phyloP scores from a whole-genome alignment of 1,140 invertebrate species.

The Helicoverpa armigera region DNA sequence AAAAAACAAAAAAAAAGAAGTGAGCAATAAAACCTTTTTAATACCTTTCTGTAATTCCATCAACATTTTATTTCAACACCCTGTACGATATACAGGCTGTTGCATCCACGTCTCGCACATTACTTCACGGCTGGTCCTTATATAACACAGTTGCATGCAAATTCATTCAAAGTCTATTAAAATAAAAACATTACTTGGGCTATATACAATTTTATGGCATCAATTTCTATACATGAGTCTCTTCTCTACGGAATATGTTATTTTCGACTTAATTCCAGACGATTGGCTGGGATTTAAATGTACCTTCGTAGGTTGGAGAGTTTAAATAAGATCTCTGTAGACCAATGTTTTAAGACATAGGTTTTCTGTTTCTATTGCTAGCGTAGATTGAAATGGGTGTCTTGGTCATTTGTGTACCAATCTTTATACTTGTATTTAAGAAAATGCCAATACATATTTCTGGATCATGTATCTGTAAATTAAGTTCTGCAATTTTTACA shows the following conservation, averaged over 20 bases:
- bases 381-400: no score
- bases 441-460: no score
- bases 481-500: no score
- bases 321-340: not conserved
- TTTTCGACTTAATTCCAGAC: not conserved
- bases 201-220: conserved; percentile 8
- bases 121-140: not conserved
- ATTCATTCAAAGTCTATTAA: conserved; percentile 6
- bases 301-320: not conserved
- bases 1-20: not conserved
- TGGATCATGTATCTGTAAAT: no score
- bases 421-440: no score
- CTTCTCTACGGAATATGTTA: not conserved
- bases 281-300: not conserved
- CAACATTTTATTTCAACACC: no score
- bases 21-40: not conserved
- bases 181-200: conserved; percentile 21
- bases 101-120: not conserved
- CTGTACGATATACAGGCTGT: not conserved
- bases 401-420: no score
- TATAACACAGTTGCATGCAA: conserved; percentile 18
- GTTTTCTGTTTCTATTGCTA: no score
- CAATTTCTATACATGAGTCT: conserved; percentile 10
- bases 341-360: not conserved
- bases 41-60: not conserved